Base-by-base conservation (phyloP, 2,888 invertebrate genomes). In the Junonia oenone region DNA sequence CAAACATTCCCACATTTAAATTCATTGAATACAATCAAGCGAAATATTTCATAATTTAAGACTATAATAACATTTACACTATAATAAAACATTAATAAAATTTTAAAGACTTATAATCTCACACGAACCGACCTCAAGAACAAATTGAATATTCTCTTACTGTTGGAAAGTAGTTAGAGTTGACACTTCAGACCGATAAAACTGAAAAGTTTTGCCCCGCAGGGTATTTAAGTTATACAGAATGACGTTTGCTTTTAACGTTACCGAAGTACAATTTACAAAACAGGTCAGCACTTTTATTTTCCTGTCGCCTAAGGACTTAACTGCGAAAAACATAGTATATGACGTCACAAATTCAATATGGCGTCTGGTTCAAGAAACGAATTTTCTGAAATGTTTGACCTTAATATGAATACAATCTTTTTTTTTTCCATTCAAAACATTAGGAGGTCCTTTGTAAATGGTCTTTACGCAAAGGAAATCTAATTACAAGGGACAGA, bases 401-500 rank as follows among this genome's bases (percentile, higher is more conserved):
- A 11, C 17, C 38, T 11, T 4, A 40, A 40, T 40, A 19, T 14
- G 2, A 19, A 19, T 19, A 40, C 38, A 40, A 40, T 40, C 38
- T 40, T 11, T 19, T 40, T 19, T 40, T 11, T 19, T 40, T 19
- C 17, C 2, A 35, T 35, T n/a, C 13, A 17, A 40, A 40, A 40
- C n/a, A 19, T 19, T 40, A 40, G 11, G 31, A n/a, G 38, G 17
- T 11, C 38, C 17, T 40, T 40, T 40, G 14, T 17, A 37, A 15
- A 38, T 11, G 17, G 8, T 40, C 46, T 46, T 37, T n/a, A 17
- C 52, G 17, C 6, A 11, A 29, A 52, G 29, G 4, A 14, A 46
- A 52, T 52, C 37, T 37, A 27, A 52, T 52, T 52, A 37, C 27
- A 27, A 38, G 33, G 37, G 37, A 52, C 35, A 29, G 37, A 13